These are phyloP conservation scores for Antennarius maculatus DNA, from an alignment of 2,797 vertebrate genomes.

Conservation along the genomic window DNA sequence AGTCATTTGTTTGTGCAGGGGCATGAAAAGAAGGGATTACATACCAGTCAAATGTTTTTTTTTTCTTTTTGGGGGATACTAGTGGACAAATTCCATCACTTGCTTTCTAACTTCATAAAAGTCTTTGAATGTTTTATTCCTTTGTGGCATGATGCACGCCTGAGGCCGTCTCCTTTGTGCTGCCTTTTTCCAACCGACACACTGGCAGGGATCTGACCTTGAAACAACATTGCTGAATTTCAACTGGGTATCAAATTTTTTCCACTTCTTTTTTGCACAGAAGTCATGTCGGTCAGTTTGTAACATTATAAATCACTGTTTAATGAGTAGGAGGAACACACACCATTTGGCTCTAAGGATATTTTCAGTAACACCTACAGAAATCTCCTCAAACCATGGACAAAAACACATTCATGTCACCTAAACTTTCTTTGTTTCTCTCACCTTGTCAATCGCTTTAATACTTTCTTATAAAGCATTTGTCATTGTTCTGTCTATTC, in stretches of 20 bases:
- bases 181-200: constrained; percentile 38
- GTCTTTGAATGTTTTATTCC: constrained; percentile 69
- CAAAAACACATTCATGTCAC: neutral
- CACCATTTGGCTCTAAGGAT: neutral
- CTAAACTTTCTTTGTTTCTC: neutral
- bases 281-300: neutral
- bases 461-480: neutral
- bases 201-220: constrained; percentile 61
- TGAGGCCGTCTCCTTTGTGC: constrained; percentile 49
- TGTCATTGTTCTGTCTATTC: neutral
- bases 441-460: neutral
- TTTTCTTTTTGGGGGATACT: constrained; percentile 1
- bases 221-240: constrained; percentile 19
- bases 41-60: constrained; percentile 59
- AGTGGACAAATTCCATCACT: constrained; percentile 55
- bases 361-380: neutral
- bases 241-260: neutral
- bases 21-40: constrained; percentile 75
- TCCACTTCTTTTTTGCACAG: too few species aligned
- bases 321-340: neutral
- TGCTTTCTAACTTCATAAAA: constrained; percentile 65
- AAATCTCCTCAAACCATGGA: neutral
- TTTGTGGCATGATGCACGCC: constrained; percentile 65
- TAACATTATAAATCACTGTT: neutral
- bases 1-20: constrained; percentile 63